Evolutionary conservation across 2,797 vertebrate genomes (phyloP).

Genomic region (Hydrolagus colliei): DNA sequence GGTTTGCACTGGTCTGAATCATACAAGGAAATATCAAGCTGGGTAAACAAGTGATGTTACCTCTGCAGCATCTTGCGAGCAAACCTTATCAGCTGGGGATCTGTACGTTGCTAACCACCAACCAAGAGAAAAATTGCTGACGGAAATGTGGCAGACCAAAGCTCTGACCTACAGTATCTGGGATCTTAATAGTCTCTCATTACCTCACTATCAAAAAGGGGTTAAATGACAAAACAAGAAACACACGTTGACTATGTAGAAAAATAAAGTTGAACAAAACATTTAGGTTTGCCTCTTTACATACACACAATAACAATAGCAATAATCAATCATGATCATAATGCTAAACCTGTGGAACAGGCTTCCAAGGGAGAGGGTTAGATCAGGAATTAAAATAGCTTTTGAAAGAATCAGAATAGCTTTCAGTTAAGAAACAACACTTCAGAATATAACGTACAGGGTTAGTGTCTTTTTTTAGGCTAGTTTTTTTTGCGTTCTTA

Average conservation of each 20-base stretch:
- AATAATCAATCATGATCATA: too few relatives aligned
- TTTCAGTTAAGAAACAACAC: too few relatives aligned
- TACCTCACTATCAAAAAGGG: neutral
- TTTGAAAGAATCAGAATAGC: too few relatives aligned
- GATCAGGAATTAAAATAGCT: too few relatives aligned
- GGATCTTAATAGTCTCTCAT: constrained; percentile 7
- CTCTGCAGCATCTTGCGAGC: neutral
- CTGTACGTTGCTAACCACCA: neutral
- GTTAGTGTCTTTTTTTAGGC: too few relatives aligned
- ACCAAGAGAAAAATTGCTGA: neutral
- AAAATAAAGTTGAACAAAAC: neutral
- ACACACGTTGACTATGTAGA: neutral
- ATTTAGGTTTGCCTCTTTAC: neutral
- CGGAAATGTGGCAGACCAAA: neutral
- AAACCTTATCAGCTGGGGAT: neutral
- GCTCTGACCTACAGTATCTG: neutral
- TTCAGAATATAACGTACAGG: too few relatives aligned
- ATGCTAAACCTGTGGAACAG: too few relatives aligned
- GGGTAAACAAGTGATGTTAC: neutral
- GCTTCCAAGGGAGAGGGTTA: too few relatives aligned
- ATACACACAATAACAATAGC: too few relatives aligned
- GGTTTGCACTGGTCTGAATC: neutral
- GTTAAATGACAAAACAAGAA: neutral
- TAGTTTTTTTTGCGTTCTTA: too few relatives aligned
- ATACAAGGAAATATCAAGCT: neutral